Percentiles rank a stretch among this genome's conserved stretches.
Evolutionary conservation across 2,113 vertebrate genomes (phyloP).

Genomic region (Riparia riparia): DNA sequence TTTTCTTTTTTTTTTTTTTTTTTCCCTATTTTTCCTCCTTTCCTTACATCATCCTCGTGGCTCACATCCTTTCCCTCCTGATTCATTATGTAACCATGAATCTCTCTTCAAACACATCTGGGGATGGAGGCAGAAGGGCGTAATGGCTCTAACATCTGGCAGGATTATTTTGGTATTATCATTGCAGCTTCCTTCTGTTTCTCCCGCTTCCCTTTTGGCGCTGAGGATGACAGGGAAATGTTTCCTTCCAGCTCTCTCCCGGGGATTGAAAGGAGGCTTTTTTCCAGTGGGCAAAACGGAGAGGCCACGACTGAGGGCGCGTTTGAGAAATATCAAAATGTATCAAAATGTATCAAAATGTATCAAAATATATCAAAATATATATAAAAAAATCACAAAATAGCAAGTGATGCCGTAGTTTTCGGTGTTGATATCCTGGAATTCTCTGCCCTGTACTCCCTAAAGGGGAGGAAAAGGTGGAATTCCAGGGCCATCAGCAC

Average conservation of each 20-base stretch:
- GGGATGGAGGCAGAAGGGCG: slow-evolving; percentile 1
- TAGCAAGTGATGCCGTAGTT: neutral
- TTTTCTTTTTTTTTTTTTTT: too few species aligned
- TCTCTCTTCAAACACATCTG: slow-evolving; percentile 65
- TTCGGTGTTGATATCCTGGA: neutral
- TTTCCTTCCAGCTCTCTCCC: slow-evolving; percentile 9
- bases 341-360: too few species aligned
- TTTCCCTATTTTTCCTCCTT: neutral
- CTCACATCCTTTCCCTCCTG: slow-evolving; percentile 58
- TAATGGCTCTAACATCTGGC: slow-evolving; percentile 61
- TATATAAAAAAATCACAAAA: too few species aligned
- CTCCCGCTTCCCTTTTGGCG: slow-evolving; percentile 47
- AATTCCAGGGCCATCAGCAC: neutral
- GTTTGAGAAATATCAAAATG: neutral
- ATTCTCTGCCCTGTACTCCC: neutral
- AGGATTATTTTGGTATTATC: slow-evolving; percentile 61
- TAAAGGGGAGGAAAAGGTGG: neutral
- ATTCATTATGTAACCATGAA: slow-evolving; percentile 60
- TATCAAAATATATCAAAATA: neutral
- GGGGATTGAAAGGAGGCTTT: neutral
- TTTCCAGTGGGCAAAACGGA: neutral
- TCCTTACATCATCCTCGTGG: slow-evolving; percentile 50
- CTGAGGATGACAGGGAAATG: slow-evolving; percentile 10
- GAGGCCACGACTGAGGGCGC: neutral
- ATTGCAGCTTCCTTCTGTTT: slow-evolving; percentile 57